Conservation (phyloP, 2,113 vertebrate genomes). For the Amblyornis subalaris region DNA sequence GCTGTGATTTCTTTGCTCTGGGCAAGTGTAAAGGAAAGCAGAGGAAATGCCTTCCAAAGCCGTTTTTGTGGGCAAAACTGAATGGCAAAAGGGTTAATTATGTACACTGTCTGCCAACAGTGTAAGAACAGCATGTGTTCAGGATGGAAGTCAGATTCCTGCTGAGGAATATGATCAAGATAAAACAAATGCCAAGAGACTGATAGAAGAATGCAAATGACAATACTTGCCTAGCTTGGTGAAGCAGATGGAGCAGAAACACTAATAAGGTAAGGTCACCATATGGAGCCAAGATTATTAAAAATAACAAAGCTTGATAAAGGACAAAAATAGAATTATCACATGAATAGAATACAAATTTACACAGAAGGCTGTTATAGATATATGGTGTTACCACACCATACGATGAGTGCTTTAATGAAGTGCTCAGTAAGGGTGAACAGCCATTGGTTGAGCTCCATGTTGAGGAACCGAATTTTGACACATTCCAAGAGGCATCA, state of each 20-base stretch:
- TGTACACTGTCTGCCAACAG: conserved; percentile 14
- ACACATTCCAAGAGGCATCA: neutral
- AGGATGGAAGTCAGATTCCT: neutral
- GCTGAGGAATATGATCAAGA: conserved; percentile 43
- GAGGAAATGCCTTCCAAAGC: neutral
- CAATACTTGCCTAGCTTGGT: neutral
- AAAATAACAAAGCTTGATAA: neutral
- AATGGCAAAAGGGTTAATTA: conserved; percentile 36
- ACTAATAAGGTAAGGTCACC: neutral
- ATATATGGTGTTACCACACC: too few species aligned
- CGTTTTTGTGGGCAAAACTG: neutral
- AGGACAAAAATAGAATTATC: neutral
- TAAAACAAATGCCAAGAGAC: conserved; percentile 49
- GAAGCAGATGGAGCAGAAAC: neutral
- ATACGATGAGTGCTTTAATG: neutral
- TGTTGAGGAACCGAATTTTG: neutral
- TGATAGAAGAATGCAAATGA: conserved; percentile 18
- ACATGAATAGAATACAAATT: neutral
- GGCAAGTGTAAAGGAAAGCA: neutral
- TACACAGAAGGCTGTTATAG: neutral
- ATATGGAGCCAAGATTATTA: neutral
- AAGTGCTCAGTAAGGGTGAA: neutral
- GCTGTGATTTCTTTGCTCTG: neutral
- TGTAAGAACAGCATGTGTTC: conserved; percentile 20
- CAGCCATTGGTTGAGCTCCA: neutral